Base-by-base conservation (phyloP, 2,888 invertebrate genomes). In the Ichneumon xanthorius region DNA sequence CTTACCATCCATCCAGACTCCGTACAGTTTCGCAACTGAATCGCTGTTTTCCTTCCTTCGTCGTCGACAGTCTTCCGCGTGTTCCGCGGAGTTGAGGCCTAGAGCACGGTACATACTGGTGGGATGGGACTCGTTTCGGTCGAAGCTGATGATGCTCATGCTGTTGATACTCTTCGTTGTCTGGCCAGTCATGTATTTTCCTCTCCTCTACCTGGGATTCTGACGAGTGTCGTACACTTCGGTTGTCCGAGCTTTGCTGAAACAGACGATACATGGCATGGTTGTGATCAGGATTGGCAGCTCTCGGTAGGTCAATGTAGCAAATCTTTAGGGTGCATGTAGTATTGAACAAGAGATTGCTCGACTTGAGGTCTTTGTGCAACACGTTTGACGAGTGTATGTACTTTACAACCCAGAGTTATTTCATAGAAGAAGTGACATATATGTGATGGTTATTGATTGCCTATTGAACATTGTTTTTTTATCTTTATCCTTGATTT, bases 251-350 rank as follows among this genome's bases (percentile, higher is more conserved):
- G 14, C 14, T 61, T 61, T 30, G 26, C 16, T 45, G 30, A 48
- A 22, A 22, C n/a, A 14, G 33, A 78, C 63, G 61, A 67, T 55
- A 65, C 50, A 80, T 50, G 82, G 99, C 99, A 95, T 99, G 99
- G 95, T 99, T 99, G 94, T 99, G 99, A 93, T 99, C 99, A 0
- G 99, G 99, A 95, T 99, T 99, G 58, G 99, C 99, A 87, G 99
- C 99, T 93, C 99, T 96, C 86, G 99, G 99, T 94, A 99, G 95
- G 65, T 99, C 99, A 95, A 99, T 99, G 95, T 99, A 99, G 95
- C 99, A 99, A 94, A 99, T 99, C 98, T 99, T 99, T 94, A 99
- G 96, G 96, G 99, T 99, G 96, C 99, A 99, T 84, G 99, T 99
- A 91, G 99, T 99, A 95, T 99, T 99, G 90, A 99, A 96, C 90